Base-by-base conservation (phyloP, 2,888 invertebrate species). In the Rhamnusium bicolor region DNA sequence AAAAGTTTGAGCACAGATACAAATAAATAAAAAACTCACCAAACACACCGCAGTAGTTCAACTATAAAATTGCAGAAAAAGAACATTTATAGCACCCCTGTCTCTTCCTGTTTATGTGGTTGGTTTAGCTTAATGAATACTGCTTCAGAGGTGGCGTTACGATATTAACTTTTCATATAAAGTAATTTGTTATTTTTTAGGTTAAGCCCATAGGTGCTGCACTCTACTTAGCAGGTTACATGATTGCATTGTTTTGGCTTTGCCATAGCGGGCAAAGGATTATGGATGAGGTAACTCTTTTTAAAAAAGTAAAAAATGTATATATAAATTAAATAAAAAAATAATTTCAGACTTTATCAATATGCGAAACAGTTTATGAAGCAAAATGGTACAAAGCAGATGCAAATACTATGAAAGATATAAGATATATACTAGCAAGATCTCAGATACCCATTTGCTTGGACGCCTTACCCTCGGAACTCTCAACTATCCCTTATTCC, bases 201-300 rank as follows among this genome's bases (percentile, higher is more conserved):
- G 5, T 18, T 18, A 66, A 53, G 21, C 53, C 53, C 4, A 14
- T 66, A 3, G 66, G 66, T 1, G 69, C 49, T 7, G 14, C 29
- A 10, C 8, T 49, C 1, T 69, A 40, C 46, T 29, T 69, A 1
- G 21, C 16, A 8, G 69, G 51, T 1, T 69, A 61, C 16, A 16
- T 69, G n/a, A 53, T 49, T 8, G 69, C 61, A 29, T 18, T 69
- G 19, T 69, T 69, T 19, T 60, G 49, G 24, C 16, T 60, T 7
- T 61, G 46, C 21, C 32, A 69, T 60, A 51, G 61, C 18, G 69
- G 69, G 12, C 69, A 69, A n/a, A 69, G 53, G n/a, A 12, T 69
- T 14, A 32, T 32, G 14, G 62, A 69, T 21, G 61, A 69, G 49
- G 69, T 69, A 49, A 60, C 12, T 47, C 3, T 47, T 1, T 51